Conservation (phyloP, 2,113 vertebrate species). For the Solenodon paradoxus region DNA sequence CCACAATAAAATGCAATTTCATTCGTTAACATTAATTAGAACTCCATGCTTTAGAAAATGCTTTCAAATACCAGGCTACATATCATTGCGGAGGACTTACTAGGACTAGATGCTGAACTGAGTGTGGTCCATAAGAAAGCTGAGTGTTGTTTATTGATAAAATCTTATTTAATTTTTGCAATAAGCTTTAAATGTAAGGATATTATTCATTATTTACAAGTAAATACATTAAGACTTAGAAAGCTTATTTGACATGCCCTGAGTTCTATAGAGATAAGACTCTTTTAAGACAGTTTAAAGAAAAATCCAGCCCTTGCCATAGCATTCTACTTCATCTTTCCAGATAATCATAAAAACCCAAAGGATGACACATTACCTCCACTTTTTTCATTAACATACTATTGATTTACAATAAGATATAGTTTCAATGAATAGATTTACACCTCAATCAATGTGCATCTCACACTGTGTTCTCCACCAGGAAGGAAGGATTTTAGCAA, state of each 20-base stretch:
- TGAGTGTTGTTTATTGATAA: background rate
- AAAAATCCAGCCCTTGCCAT: background rate
- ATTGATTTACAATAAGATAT: too few relatives aligned
- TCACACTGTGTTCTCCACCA: too few relatives aligned
- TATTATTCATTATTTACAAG: background rate
- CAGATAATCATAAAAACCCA: background rate
- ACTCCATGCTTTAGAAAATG: constrained; percentile 5
- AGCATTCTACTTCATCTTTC: background rate
- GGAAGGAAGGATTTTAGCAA: background rate
- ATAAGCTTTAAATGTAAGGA: background rate
- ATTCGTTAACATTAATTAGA: constrained; percentile 37
- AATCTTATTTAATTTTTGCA: background rate
- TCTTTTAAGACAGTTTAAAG: background rate
- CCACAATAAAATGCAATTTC: constrained; percentile 7
- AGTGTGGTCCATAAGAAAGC: too few relatives aligned
- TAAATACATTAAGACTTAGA: background rate
- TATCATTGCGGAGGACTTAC: background rate
- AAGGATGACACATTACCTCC: background rate
- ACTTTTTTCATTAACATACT: too few relatives aligned
- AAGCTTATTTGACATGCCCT: background rate
- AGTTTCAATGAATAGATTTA: too few relatives aligned
- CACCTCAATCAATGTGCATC: too few relatives aligned
- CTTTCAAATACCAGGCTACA: constrained; percentile 33
- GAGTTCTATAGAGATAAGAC: background rate
- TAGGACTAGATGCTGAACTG: background rate